Evolutionary conservation across 30 jellyfish, hydroid and myxozoan species (phyloP), one percentile per base, ranked within the genome.

Genomic region (Morbakka virulenta): DNA sequence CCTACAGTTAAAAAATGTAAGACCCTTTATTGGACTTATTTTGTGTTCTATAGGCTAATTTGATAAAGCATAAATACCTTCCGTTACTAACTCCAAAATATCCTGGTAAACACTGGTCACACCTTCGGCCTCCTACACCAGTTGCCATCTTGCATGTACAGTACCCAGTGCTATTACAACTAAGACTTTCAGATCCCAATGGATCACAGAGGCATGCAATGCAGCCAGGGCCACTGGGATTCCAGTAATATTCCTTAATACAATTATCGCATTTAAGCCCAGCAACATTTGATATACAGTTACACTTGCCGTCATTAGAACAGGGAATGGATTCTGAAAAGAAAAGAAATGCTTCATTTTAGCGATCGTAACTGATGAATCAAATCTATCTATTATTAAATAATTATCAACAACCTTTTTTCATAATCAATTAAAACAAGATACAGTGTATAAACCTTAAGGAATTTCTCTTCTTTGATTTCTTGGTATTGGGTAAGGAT

Each of bases 161-260:
- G 35, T 78, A 64, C 25, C 99, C 99, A 0, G 96, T 76, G 2
- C 74, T 34, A 69, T 87, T 86, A 47, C 99, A 93, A 12, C 86
- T 62, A 24, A 68, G 76, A 35, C 86, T 65, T 4, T 48, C 64
- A n/a, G 99, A 81, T 20, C 99, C 96, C 50, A 35, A 80, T 6
- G 51, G 74, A 72, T 93, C 67, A 82, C 99, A 93, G 63, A 28
- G 69, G 52, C 99, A 93, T n/a, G 93, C 80, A 4, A 93, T 34
- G 67, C 99, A 93, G 4, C 99, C 99, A 35, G 41, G 84, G 3
- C 99, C 99, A 70, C 61, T 72, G 11, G 99, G 91, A 72, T 93
- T 86, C 99, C 99, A 93, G 85, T 86, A 93, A 67, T 49, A 81
- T 22, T 88, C 87, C 30, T 67, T 48, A 2, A 67, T 61, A 78